Base-by-base conservation (phyloP, 2,888 invertebrate species). In the Papilio gigon region DNA sequence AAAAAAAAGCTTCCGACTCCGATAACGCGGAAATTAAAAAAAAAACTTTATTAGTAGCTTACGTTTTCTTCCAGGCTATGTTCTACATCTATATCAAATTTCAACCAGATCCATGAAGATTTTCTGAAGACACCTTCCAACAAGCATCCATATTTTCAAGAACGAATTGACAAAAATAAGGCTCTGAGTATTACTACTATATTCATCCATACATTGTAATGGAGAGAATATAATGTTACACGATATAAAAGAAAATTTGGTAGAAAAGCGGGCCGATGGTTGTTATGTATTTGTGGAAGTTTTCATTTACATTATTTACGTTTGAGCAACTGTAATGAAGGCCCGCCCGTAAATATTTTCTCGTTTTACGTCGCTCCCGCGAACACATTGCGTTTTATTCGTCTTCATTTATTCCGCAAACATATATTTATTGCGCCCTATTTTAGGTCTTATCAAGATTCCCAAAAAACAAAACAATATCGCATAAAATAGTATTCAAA, bases 241-340 rank as follows among this genome's bases (percentile, higher is more conserved):
- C 1, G 12, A 20, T 20, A 20, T 58, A 20, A 58, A 33, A 17
- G 25, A 53, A 53, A 20, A 58, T 58, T 25, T 33, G 22, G 20
- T 58, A 20, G 33, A 58, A 35, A 59, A 35, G 22, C 59, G 30
- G 4, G 12, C 33, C 59, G 59, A 22, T 59, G 35, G 22, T 50
- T 50, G 35, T 59, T 59, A 59, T 59, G 35, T 59, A 59, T 35
- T 58, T 58, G 11, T 58, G 33, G 20, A 58, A 58, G 58, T 58
- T 59, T 59, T 59, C 59, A 30, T 59, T 37, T 59, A 59, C 22
- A 59, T 59, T 59, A 59, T 59, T 59, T 59, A 59, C 59, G 59
- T 20, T 59, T 59, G 59, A 35, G 59, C 35, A 59, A 58, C 58
- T 14, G 35, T 59, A 59, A 59, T 59, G 35, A 59, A 59, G 35